Evolutionary conservation across 2,888 invertebrate genomes (phyloP), one percentile per base, ranked within the genome.

Genomic region (Drosophila cracens): DNA sequence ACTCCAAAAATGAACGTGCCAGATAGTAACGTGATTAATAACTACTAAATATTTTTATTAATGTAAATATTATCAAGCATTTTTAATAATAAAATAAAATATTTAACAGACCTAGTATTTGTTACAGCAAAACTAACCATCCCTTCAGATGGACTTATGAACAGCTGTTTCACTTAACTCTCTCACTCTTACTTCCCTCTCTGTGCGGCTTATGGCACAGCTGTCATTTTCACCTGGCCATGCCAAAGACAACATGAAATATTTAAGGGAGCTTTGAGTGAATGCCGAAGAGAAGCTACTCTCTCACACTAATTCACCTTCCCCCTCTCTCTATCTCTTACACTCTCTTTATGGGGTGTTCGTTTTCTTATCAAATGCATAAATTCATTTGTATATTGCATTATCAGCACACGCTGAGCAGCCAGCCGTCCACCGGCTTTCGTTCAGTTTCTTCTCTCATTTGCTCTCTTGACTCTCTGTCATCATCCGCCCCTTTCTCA

Each of bases 361-460:
- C 27, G 0, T 25, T n/a, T 40, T 48, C 51, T 48, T 48, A 69
- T 70, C 40, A 16, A 52, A 31, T 48, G 43, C 29, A 52, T 21
- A 52, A 40, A 59, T 34, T 34, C 10, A 38, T 46, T 34, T 60
- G 27, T 59, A 21, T 38, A 36, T 27, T 63, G 59, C 56, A 52
- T 40, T 71, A 75, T 69, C 60, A 79, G 46, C 38, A 52, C 31
- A 16, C 51, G n/a, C 29, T 52, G 36, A 57, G 52, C 18, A 31
- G 62, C 62, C 71, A 65, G 56, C 48, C 52, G 27, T 27, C 16
- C 29, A 60, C 73, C 81, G 81, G 81, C 72, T 53, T 71, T 49
- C 31, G 43, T 51, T 60, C 27, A 33, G 36, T 33, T 73, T n/a
- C 25, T 31, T 3, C 21, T 21, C 56, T 36, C 18, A 46, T 13